Evolutionary conservation across 2,113 vertebrate species (phyloP), one percentile per base, ranked within the genome.

Genomic region (Urocynchramus pylzowi): DNA sequence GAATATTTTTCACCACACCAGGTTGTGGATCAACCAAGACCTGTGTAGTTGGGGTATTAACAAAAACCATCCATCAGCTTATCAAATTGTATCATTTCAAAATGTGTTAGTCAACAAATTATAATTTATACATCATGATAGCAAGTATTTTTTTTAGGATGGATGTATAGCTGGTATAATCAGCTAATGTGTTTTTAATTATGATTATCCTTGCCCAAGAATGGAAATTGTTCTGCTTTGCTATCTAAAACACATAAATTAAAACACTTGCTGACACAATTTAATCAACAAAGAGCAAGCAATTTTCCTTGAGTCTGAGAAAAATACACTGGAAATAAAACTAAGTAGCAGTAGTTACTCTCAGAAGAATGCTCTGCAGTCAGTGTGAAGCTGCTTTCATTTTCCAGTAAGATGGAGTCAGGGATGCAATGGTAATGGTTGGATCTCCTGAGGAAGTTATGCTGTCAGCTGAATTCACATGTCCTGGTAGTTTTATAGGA

Each of bases 171-270:
- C 83, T 67, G 33, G 11, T 67, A 49, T 84, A 79, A 95, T 91
- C 73, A 87, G 33, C 60, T 95, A 93, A 87, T 94, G 73, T 84
- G 69, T 75, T 95, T 95, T 91, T 96, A 96, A 89, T 95, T 95
- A 87, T 67, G 69, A 93, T 93, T 96, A 91, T 89, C 39, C 54
- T 84, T 89, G 60, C 42, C 84, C 69, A 19, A 75, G 83, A 94
- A 71, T 87, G 74, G 80, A 93, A 97, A 71, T 71, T 54, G 33
- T 94, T 91, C 84, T 87, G 47, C 84, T 93, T 87, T 81, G 47
- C 45, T 94, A 81, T 47, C 52, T 96, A 67, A 44, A 93, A 41
- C 42, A 56, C 47, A 75, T 89, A 84, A 91, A 82, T 89, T 91
- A 91, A 74, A 93, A 67, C 52, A 84, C 27, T 93, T 79, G 39